Evolutionary conservation across 2,113 vertebrate genomes (phyloP), one percentile per base, ranked within the genome.

Genomic region (Cyprinodon tularosa): DNA sequence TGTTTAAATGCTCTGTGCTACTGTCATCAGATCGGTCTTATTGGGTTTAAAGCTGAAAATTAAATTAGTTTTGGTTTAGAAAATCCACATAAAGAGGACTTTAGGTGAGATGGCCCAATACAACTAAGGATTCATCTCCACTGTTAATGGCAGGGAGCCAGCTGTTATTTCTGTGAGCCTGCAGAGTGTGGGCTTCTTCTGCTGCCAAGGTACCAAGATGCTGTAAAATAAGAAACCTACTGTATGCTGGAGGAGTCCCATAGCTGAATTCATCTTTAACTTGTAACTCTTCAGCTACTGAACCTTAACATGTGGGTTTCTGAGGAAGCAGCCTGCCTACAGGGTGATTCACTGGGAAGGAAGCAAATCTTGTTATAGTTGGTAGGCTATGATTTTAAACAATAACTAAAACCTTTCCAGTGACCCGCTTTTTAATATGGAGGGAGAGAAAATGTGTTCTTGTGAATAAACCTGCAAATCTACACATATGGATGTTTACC

Each of bases 141-240:
- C 20, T n/a, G 74, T 50, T 80, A 53, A 68, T 83, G 83, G 78
- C 80, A 78, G 77, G 2, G 42, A 61, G 76, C 71, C 73, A 45
- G 83, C 50, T 45, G 69, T 8, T 71, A 12, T 65, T 65, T 77
- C 67, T 64, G 74, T 12, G 40, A 11, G 53, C 20, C 37, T 74
- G 75, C 75, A 63, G 75, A 86, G 47, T n/a, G 42, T 0, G 76
- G 53, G 74, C 15, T 65, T 81, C 77, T 75, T 80, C 71, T 81
- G 74, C 83, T 67, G 53, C 29, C 11, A 44, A 47, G 65, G 81
- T 39, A 73, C 47, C 47, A 71, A 65, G 71, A 68, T 65, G 29
- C 38, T 12, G 7, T 44, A 62, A 78, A 65, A 65, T 17, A 40
- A 39, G 22, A 3, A 36, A 6, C 3, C 59, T 5, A 5, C 59